A percentile compares a stretch with the other conserved stretches of the same genome.
Evolutionary conservation across 2,797 vertebrate species (phyloP).

Genomic region (Silurus aristotelis): DNA sequence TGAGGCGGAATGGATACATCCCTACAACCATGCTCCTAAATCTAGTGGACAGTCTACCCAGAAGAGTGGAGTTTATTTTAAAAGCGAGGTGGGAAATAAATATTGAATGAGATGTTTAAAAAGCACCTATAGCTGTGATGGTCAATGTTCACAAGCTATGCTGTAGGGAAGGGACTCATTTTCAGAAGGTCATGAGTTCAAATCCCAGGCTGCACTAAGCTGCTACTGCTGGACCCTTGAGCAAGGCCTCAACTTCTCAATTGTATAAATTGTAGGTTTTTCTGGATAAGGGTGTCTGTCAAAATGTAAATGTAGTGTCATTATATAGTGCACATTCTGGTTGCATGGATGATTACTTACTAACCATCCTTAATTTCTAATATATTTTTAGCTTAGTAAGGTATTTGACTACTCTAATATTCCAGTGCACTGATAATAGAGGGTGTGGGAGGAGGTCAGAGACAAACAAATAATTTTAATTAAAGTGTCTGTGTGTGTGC

Average conservation of each 20-base stretch:
- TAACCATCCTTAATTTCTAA: neutral
- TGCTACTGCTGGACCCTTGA: too few relatives aligned
- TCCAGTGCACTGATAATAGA: neutral
- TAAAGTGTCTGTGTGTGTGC: conserved; percentile 12
- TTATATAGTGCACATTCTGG: neutral
- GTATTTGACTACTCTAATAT: conserved; percentile 1
- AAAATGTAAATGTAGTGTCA: neutral
- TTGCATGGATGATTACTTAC: neutral
- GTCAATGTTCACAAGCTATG: neutral
- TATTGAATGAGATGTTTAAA: neutral
- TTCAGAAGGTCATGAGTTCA: too few relatives aligned
- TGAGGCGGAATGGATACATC: neutral
- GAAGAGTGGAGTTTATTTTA: neutral
- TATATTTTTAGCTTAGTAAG: neutral
- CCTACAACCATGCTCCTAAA: neutral
- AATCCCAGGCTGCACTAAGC: too few relatives aligned
- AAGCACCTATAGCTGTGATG: too few relatives aligned
- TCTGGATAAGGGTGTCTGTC: too few relatives aligned
- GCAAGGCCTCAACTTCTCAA: too few relatives aligned
- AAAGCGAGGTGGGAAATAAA: neutral
- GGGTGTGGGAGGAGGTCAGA: neutral
- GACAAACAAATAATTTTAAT: conserved; percentile 12
- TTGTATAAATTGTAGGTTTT: too few relatives aligned
- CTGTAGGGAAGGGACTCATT: too few relatives aligned
- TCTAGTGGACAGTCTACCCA: neutral